Evolutionary conservation across 2,797 vertebrate genomes (phyloP), one percentile per base, ranked within the genome.

Genomic region (Enoplosus armatus): DNA sequence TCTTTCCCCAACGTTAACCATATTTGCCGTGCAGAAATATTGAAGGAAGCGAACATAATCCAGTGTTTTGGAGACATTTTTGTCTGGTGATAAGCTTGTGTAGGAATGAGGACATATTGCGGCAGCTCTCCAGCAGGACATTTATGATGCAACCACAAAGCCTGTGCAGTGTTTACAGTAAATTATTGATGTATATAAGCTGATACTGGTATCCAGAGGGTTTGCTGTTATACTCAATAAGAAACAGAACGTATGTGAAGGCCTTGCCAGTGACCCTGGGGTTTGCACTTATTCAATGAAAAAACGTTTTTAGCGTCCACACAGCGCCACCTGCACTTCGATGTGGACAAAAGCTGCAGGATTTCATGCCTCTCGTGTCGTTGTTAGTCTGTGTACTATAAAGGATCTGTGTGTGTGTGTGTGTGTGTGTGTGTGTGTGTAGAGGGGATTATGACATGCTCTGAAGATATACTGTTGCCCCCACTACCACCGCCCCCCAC

Each of bases 381-480:
- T 33, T 67, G 41, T 55, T 56, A 54, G 24, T 51, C 33, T 29
- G 31, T 65, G 54, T 50, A 55, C 45, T 26, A 10, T 60, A 43
- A 82, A 59, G 41, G 8, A 24, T 51, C 2, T 60, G 3, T 55
- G 12, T 72, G 5, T 39, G 37, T 39, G 37, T 39, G 37, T 39
- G 53, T 78, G 22, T 29, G 43, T 64, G 54, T 20, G 29, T 43
- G 43, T 35, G 41, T 69, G 51, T 53, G 55, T 64, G 75, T 43
- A 24, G 9, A 56, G 24, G 8, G 62, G 62, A 71, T 86, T 87
- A 87, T 79, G 75, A 82, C 68, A 82, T 45, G 45, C 67, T 83
- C 48, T 67, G 51, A 77, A 74, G 79, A 85, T 82, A 80, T 82
- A 77, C 60, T 24, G 41, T 65, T 43, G 7, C 70, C 50, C 39